These are phyloP conservation scores for Drosophila arizonae DNA, from an alignment of 1,140 invertebrate species.

Conservation along the genomic window DNA sequence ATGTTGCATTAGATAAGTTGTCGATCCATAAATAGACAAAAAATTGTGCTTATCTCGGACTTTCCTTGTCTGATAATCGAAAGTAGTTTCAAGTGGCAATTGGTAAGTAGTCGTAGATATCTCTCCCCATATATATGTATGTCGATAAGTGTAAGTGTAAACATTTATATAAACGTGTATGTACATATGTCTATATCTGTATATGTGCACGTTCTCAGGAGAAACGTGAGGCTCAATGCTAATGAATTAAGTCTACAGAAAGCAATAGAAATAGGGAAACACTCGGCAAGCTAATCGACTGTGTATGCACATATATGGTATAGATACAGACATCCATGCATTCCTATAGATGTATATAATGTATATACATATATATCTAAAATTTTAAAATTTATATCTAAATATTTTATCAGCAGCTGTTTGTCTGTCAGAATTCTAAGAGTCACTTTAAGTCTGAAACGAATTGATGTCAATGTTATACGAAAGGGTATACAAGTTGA, in stretches of 20 bases:
- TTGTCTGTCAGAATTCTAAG: not conserved
- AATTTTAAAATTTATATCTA: not conserved
- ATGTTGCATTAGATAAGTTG: slow-evolving; percentile 26
- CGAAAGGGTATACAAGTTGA: no score
- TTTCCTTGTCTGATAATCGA: not conserved
- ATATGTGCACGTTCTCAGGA: slow-evolving; percentile 31
- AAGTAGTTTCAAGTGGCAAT: slow-evolving; percentile 29
- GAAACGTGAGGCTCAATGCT: slow-evolving; percentile 66
- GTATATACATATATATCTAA: not conserved
- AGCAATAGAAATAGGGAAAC: slow-evolving; percentile 41
- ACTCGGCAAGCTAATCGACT: slow-evolving; percentile 45
- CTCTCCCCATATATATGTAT: slow-evolving; percentile 15
- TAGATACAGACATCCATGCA: not conserved
- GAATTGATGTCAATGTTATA: no score
- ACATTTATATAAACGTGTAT: slow-evolving; percentile 6
- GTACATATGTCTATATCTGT: not conserved
- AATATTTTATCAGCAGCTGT: not conserved
- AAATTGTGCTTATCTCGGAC: slow-evolving; percentile 23
- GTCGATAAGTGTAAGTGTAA: slow-evolving; percentile 18
- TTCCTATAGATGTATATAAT: no score
- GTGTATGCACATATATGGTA: not conserved
- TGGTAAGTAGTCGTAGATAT: slow-evolving; percentile 11
- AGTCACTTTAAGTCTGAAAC: not conserved
- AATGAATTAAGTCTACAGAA: slow-evolving; percentile 58
- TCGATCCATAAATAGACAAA: slow-evolving; percentile 52